These are phyloP conservation scores for Muscicapa comitata DNA, from an alignment of 2,797 vertebrate species.

Conservation along the genomic window DNA sequence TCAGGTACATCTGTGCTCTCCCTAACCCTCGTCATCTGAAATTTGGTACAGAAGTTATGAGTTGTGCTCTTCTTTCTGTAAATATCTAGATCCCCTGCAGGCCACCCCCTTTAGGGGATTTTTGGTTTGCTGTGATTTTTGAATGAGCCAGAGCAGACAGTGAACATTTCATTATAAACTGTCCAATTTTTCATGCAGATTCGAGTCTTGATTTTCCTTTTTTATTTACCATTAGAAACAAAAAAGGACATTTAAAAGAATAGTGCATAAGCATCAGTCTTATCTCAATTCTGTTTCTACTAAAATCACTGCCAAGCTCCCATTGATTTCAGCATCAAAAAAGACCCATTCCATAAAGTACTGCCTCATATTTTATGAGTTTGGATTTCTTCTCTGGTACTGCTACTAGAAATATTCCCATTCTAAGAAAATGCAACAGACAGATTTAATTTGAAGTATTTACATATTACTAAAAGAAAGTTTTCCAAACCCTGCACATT, in stretches of 20 bases:
- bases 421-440: neutral
- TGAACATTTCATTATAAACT: neutral
- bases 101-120: neutral
- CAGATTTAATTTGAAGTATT: neutral
- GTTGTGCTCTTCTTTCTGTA: conserved; percentile 70
- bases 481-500: neutral
- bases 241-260: conserved; percentile 1
- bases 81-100: neutral
- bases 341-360: neutral
- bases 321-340: neutral
- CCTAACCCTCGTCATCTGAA: conserved; percentile 53
- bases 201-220: neutral
- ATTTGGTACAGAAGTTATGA: conserved; percentile 48
- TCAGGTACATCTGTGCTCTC: conserved; percentile 70
- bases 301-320: neutral
- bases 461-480: neutral
- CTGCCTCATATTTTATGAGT: neutral
- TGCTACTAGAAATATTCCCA: neutral
- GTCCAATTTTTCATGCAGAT: neutral
- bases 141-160: neutral
- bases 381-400: neutral
- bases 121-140: neutral
- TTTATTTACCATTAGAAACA: neutral
- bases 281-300: neutral
- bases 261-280: neutral